Base-by-base conservation (phyloP, 2,113 vertebrate species). In the Petrocephalus microphthalmus region DNA sequence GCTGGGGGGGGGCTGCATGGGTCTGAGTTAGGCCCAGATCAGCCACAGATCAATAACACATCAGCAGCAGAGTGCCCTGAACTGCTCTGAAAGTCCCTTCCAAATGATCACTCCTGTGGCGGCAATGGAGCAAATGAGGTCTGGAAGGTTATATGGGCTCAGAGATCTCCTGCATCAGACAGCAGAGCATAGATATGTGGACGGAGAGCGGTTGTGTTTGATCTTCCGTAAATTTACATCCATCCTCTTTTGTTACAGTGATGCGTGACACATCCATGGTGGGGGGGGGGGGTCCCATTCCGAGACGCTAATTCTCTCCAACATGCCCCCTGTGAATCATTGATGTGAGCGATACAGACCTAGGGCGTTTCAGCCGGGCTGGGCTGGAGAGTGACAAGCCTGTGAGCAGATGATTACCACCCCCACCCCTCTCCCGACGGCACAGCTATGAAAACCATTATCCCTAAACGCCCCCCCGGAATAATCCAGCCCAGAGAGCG, bases 1-100 rank as follows among this genome's bases (percentile, higher is more conserved):
- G 11, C 71, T 42, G 5, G 33, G 71, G 60, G 5, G 33, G 71
- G n/a, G 25, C 60, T 29, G 33, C 71, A 42, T 42, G 60, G 60
- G n/a, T 67, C 60, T 29, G 60, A 78, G 15, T 78, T 6, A 37
- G 33, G 33, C 71, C 22, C 13, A n/a, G 22, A 52, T 84, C 90
- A 90, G 90, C 90, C 20, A 93, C 94, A 92, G 94, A 94, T 95
- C 94, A 93, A 94, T 94, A 94, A 91, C 93, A 92, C 92, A 94
- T 94, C 92, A 88, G 91, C 22, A 51, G 89, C 87, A 89, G 92
- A 90, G 93, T 29, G 47, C 82, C 10, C 20, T 84, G 47, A 84
- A n/a, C 42, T 84, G 8, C 82, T 51, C 82, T n/a, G 71, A 78
- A 17, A 37, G 71, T 78, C 15, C 15, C 71, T 74, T 37, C 37